A percentile compares a stretch with the other conserved stretches of the same genome.
phyloP scores from a whole-genome alignment of 2,113 vertebrate genomes.

The Chionodraco myersi region DNA sequence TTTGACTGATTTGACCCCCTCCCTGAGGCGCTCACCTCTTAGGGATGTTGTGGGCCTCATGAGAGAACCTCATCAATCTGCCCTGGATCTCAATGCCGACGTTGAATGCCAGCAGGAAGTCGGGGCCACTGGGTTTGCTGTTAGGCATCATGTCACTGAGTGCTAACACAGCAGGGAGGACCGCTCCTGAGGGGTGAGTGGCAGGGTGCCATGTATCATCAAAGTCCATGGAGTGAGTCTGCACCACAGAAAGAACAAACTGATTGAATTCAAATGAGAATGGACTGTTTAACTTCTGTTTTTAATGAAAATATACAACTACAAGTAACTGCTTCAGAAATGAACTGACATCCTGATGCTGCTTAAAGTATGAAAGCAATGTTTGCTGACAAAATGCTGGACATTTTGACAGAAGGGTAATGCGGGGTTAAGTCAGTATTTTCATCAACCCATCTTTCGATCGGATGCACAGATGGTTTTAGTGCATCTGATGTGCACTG shows the following conservation, averaged over 20 bases:
- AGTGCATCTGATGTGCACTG: not conserved
- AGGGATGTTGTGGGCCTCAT: conserved; percentile 88
- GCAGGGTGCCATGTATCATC: conserved; percentile 93
- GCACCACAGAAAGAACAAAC: conserved; percentile 14
- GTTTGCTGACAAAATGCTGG: conserved; percentile 15
- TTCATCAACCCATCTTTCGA: not conserved
- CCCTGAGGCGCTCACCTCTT: conserved; percentile 82
- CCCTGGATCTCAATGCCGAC: conserved; percentile 91
- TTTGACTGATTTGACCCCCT: not conserved
- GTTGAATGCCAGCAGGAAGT: conserved; percentile 89
- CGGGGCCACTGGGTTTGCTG: conserved; percentile 86
- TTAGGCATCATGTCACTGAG: conserved; percentile 86
- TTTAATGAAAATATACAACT: not conserved
- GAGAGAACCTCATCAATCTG: conserved; percentile 90
- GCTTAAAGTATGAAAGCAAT: not conserved
- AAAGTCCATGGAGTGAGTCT: conserved; percentile 93
- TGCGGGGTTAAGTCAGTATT: conserved; percentile 4
- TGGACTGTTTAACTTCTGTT: not conserved
- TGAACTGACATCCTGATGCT: not conserved
- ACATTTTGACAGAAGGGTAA: not conserved
- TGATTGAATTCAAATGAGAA: not conserved
- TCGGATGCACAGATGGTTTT: not conserved
- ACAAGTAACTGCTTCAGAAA: conserved; percentile 2
- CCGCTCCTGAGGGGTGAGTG: conserved; percentile 90
- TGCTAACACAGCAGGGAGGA: conserved; percentile 89